These are phyloP conservation scores for Heliconius hortense DNA, from an alignment of 2,888 invertebrate species.

Conservation along the genomic window DNA sequence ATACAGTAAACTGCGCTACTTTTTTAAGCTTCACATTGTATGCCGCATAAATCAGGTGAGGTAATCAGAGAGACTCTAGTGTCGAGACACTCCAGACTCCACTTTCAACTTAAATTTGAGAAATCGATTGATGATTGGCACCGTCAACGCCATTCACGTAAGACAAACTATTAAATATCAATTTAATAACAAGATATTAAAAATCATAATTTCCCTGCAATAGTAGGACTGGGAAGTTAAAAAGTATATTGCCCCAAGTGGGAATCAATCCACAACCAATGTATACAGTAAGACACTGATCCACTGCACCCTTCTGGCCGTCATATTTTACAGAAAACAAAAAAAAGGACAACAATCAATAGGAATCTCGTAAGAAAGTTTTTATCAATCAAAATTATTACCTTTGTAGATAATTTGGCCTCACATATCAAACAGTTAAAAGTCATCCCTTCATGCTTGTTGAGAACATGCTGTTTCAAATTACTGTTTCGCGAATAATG, in stretches of 20 bases:
- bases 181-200: no score
- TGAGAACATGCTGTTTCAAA: slow-evolving; percentile 78
- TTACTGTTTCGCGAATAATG: slow-evolving; percentile 80
- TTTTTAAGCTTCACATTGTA: no score
- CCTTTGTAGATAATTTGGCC: slow-evolving; percentile 65
- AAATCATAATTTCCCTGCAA: no score
- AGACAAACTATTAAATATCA: no score
- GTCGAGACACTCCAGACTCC: not conserved
- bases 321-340: not conserved
- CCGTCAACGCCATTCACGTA: no score
- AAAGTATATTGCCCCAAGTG: not conserved
- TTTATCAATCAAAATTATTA: slow-evolving; percentile 42
- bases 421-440: slow-evolving; percentile 71
- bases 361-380: not conserved
- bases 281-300: not conserved
- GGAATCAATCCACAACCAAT: not conserved
- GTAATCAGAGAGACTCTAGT: no score
- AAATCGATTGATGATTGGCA: not conserved
- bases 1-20: no score
- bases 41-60: no score
- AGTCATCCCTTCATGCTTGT: slow-evolving; percentile 73
- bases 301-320: not conserved
- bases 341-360: not conserved
- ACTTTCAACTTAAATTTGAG: not conserved
- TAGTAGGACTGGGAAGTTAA: not conserved